Evolutionary conservation across 2,797 vertebrate species (phyloP).

Genomic region (Erpetoichthys calabaricus): DNA sequence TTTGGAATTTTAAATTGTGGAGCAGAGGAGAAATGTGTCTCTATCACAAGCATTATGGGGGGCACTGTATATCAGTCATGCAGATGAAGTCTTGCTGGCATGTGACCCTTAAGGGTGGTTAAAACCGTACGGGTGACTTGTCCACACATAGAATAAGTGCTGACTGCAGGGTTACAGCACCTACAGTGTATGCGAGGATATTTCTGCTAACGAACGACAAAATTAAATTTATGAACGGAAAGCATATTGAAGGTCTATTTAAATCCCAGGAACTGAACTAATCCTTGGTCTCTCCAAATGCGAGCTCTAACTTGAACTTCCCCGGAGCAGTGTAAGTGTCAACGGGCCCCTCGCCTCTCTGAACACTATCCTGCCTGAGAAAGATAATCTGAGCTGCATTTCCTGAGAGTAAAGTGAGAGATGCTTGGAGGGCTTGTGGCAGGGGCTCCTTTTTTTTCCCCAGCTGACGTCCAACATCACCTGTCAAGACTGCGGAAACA

Average conservation of each 20-base stretch:
- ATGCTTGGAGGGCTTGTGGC: constrained; percentile 53
- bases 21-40: too few species aligned
- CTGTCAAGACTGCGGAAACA: constrained; percentile 69
- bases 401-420: constrained; percentile 77
- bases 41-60: too few species aligned
- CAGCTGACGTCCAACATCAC: constrained; percentile 88
- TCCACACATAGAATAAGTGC: not conserved
- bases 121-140: too few species aligned
- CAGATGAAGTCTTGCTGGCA: too few species aligned
- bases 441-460: constrained; percentile 31
- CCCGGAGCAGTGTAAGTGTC: constrained; percentile 59
- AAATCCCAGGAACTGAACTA: constrained; percentile 13
- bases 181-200: not conserved
- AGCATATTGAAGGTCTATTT: constrained; percentile 14
- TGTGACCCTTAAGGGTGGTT: too few species aligned
- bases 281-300: constrained; percentile 30
- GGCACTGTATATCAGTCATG: too few species aligned
- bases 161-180: not conserved
- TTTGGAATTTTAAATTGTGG: too few species aligned
- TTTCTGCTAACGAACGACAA: constrained; percentile 1
- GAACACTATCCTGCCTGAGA: constrained; percentile 65
- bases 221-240: constrained; percentile 14
- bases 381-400: constrained; percentile 62
- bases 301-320: constrained; percentile 42
- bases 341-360: constrained; percentile 51